phyloP scores from a whole-genome alignment of 2,888 invertebrate species.

The Steromphala cineraria region DNA sequence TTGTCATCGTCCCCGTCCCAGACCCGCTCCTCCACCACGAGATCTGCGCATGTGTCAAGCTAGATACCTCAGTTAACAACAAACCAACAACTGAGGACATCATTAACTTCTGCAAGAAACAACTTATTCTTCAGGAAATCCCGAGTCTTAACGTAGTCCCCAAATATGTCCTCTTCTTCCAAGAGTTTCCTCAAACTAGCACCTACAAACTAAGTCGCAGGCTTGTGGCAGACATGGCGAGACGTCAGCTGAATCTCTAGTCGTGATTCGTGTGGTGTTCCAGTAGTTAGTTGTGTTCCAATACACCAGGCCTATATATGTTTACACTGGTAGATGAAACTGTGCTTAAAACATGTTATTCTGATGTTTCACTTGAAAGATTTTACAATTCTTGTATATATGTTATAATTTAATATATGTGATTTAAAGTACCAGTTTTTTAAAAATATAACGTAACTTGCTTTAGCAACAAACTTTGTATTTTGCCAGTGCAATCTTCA shows the following conservation, averaged over 20 bases:
- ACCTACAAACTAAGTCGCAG: slow-evolving; percentile 36
- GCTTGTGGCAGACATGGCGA: background rate
- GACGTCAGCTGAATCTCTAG: background rate
- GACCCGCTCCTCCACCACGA: slow-evolving; percentile 34
- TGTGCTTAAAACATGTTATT: too few species aligned
- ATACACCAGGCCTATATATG: too few species aligned
- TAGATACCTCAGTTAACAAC: background rate
- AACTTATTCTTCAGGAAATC: background rate
- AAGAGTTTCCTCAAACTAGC: slow-evolving; percentile 26
- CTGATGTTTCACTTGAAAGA: too few species aligned
- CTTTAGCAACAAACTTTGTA: too few species aligned
- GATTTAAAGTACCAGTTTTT: too few species aligned
- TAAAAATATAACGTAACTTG: too few species aligned
- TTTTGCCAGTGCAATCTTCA: too few species aligned
- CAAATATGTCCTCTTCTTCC: slow-evolving; percentile 33
- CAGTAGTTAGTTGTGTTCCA: too few species aligned
- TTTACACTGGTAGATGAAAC: too few species aligned
- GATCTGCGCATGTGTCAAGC: slow-evolving; percentile 40
- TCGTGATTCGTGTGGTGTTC: too few species aligned
- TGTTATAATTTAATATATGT: too few species aligned
- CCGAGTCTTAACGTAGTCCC: slow-evolving; percentile 35
- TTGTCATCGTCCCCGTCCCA: slow-evolving; percentile 37
- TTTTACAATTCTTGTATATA: too few species aligned
- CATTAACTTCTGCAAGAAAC: background rate
- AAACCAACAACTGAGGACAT: background rate